Base-by-base conservation (phyloP, 2,113 vertebrate species). In the Hemibagrus wyckioides region DNA sequence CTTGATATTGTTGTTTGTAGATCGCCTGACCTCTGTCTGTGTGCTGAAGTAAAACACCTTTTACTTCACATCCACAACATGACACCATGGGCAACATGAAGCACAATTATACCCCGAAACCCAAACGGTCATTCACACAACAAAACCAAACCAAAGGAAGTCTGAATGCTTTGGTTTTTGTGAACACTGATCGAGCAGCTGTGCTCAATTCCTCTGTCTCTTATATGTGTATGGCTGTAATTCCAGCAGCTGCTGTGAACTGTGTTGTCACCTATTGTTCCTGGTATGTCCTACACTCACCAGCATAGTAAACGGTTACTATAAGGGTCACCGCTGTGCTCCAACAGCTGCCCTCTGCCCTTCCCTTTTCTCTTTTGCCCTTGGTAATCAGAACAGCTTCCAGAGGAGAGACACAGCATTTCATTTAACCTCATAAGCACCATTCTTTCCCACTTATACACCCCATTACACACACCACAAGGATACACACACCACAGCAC, bases 371-470 rank as follows among this genome's bases (percentile, higher is more conserved):
- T 54, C 80, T 41, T 67, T 65, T 76, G 57, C 79, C 9, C 69
- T 67, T 54, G 14, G 30, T 52, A 85, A 85, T 89, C 82, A 89
- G 59, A 84, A 56, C 61, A 59, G 48, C 48, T 63, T 87, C 65
- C 65, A 57, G 69, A 48, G 54, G 57, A 83, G 69, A 83, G 86
- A 50, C n/a, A 63, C 50, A 41, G 83, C 83, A 85, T 85, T 89
- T 85, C 83, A 80, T 89, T 87, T 89, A 87, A 89, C 86, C 86
- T 86, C 83, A 79, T 44, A 79, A 69, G 33, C 50, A 50, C 79
- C 86, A 50, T 50, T 65, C 44, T 52, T 79, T 67, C 17, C 57
- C 75, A 80, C 85, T 86, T 80, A 86, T 30, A 86, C 79, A 75
- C 65, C n/a, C 75, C 36, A 81, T 73, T 82, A 82, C 59, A 88